Conservation (phyloP, 2,113 vertebrate genomes). For the Hippocampus abdominalis region DNA sequence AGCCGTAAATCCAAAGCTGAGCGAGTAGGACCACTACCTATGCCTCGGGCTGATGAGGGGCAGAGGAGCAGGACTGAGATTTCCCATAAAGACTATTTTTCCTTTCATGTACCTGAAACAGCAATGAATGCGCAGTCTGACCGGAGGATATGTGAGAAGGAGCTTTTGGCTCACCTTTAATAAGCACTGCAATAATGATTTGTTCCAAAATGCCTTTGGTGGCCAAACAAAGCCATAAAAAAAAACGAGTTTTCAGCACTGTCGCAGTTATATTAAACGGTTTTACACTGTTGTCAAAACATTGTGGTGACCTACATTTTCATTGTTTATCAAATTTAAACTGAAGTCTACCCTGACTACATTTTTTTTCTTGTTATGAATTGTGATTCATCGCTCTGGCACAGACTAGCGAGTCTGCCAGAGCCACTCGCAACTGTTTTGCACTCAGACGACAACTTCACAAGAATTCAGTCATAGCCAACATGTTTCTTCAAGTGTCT, state of each 20-base stretch:
- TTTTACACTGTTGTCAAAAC: background rate
- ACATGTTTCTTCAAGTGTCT: slow-evolving; percentile 30
- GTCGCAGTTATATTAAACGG: background rate
- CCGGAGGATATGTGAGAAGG: background rate
- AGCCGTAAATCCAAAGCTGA: slow-evolving; percentile 68
- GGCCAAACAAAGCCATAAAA: background rate
- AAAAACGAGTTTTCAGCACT: background rate
- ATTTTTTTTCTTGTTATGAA: background rate
- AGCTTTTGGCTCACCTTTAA: background rate
- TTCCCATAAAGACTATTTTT: slow-evolving; percentile 45
- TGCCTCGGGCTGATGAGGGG: slow-evolving; percentile 49
- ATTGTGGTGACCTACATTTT: background rate
- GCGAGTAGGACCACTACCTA: slow-evolving; percentile 56
- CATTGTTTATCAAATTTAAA: background rate
- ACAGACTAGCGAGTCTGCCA: slow-evolving; percentile 24
- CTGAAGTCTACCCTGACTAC: background rate
- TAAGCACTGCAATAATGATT: background rate
- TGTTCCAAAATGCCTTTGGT: background rate
- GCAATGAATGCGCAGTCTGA: slow-evolving; percentile 8
- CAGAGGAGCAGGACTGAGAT: slow-evolving; percentile 26
- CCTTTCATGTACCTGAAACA: slow-evolving; percentile 24
- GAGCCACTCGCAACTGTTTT: slow-evolving; percentile 44
- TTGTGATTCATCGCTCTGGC: slow-evolving; percentile 20
- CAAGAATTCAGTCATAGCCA: slow-evolving; percentile 29
- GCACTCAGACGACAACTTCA: slow-evolving; percentile 46